These are phyloP conservation scores for Tetragnatha versicolor DNA, from an alignment of 1,140 invertebrate genomes.

Conservation along the genomic window DNA sequence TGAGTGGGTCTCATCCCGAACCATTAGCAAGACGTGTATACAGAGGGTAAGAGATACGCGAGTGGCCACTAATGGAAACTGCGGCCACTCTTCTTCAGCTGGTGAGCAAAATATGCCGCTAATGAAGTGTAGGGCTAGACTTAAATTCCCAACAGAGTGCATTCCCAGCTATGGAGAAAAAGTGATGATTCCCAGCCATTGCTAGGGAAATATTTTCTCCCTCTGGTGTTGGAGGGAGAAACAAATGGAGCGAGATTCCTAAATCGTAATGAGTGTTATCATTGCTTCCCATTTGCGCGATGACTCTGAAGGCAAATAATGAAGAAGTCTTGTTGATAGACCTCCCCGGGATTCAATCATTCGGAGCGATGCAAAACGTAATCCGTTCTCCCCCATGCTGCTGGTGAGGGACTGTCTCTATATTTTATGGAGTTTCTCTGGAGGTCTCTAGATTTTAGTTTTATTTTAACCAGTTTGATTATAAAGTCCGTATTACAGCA, in stretches of 20 bases:
- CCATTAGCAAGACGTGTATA: too few species aligned
- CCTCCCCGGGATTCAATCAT: slow-evolving; percentile 5
- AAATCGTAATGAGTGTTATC: slow-evolving; percentile 35
- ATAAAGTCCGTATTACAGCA: too few species aligned
- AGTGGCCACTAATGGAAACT: too few species aligned
- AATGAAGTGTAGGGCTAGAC: background rate
- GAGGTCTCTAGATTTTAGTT: too few species aligned
- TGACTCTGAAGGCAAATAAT: slow-evolving; percentile 15
- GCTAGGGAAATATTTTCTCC: background rate
- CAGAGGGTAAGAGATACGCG: too few species aligned
- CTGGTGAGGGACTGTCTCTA: background rate
- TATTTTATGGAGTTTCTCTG: background rate
- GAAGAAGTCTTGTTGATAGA: slow-evolving; percentile 31
- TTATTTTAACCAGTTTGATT: too few species aligned
- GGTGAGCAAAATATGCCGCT: background rate
- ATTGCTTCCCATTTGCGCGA: slow-evolving; percentile 21
- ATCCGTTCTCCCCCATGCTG: background rate
- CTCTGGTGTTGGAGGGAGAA: background rate
- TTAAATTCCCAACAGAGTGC: background rate
- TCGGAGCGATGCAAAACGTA: slow-evolving; percentile 11
- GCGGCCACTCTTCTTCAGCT: background rate
- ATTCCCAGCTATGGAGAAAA: too few species aligned
- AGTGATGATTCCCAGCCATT: background rate
- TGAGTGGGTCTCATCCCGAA: too few species aligned
- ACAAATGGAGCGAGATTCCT: slow-evolving; percentile 7